phyloP scores from a whole-genome alignment of 1,140 invertebrate genomes.

The Eulimnadia texana region DNA sequence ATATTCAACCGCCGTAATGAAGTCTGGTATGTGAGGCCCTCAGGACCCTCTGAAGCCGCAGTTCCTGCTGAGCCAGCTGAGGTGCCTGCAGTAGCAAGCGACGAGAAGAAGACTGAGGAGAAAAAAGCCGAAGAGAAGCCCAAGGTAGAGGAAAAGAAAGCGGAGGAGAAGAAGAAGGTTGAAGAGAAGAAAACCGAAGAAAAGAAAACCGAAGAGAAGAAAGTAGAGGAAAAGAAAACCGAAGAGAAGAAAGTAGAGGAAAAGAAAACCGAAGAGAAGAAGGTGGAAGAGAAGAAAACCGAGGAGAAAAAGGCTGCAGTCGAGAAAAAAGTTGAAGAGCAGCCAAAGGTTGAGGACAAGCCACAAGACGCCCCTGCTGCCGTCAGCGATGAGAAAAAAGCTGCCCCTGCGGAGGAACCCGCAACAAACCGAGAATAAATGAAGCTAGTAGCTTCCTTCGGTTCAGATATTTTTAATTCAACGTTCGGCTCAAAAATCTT shows the following conservation, averaged over 20 bases:
- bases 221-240: neutral
- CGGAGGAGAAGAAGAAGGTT: neutral
- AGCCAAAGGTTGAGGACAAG: conserved; percentile 2
- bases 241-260: neutral
- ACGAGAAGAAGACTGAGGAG: neutral
- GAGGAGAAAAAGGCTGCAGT: neutral
- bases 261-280: neutral
- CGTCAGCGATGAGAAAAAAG: too few relatives aligned
- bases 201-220: conserved; percentile 11
- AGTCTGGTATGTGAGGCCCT: conserved; percentile 22
- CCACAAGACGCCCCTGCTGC: too few relatives aligned
- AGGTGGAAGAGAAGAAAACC: neutral
- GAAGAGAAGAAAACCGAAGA: neutral
- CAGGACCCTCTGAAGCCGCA: neutral
- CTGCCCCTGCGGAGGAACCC: neutral
- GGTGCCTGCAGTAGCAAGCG: neutral
- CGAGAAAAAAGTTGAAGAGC: neutral
- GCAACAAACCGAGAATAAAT: neutral
- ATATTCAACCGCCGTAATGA: conserved; percentile 26
- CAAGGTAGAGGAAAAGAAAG: conserved; percentile 1
- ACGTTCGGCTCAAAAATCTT: neutral
- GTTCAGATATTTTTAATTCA: neutral
- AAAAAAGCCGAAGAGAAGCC: conserved; percentile 5
- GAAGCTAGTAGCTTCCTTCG: neutral
- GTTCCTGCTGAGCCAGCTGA: neutral